Base-by-base conservation (phyloP, 2,113 vertebrate genomes). In the Gasterosteus nipponicus region DNA sequence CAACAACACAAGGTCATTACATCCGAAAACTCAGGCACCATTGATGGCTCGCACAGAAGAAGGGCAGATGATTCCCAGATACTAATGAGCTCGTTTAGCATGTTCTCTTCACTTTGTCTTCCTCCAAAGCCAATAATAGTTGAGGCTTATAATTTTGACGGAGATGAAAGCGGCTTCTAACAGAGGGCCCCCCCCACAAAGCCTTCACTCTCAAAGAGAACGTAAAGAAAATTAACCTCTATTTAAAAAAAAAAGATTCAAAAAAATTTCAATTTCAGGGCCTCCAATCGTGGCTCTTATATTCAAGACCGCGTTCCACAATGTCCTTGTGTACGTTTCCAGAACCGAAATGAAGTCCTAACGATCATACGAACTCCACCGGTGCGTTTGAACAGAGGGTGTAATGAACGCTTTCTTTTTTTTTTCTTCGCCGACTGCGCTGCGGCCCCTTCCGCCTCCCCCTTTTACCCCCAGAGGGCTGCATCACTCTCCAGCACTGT, bases 1-100 rank as follows among this genome's bases (percentile, higher is more conserved):
- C 69, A 88, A 80, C 87, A 78, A 86, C 89, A 89, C 90, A 93
- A 91, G 91, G 92, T 91, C 92, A 91, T 92, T 93, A 92, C 81
- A 82, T 62, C 67, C 71, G 51, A 85, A 85, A 87, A 90, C 80
- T 63, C 69, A 61, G 67, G 26, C 84, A 26, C 57, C 90, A 91
- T 91, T 90, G 82, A 87, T 89, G 75, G 78, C 87, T 76, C 77
- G 60, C 86, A 85, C 83, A 84, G 81, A 79, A 76, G 75, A 80
- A 75, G 68, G 56, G 80, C 46, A 10, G 58, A 69, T 66, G 38
- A 56, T 46, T 68, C 77, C 58, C 4, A 38, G 69, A 42, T 70
- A 54, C 73, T 88, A 89, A 89, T 88, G 81, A 89, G 89, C 73
- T 77, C 80, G 67, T 89, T 86, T 78, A 60, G 71, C 81, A 47